Base-by-base conservation (phyloP, 2,888 invertebrate species). In the Gnatocerus cornutus region DNA sequence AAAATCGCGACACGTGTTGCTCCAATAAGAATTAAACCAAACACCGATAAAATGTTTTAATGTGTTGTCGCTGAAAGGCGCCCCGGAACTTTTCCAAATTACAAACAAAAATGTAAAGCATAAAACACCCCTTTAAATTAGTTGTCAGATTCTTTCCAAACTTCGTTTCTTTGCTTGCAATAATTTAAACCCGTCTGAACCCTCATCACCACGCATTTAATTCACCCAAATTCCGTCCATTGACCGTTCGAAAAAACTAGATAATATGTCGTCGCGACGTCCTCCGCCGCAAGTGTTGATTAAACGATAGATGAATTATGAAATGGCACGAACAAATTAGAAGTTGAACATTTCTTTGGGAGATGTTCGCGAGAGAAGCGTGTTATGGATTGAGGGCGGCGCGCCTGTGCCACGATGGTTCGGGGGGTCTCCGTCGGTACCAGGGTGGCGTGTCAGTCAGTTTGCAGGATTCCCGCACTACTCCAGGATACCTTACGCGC, bases 371-470 rank as follows among this genome's bases (percentile, higher is more conserved):
- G 67, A 65, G 48, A 50, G 39, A 21, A 48, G 58, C 58, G 63
- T 66, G 68, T 58, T 78, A 77, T 79, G 65, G 77, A 78, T 78
- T 73, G 77, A 68, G 65, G 61, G 41, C 41, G 76, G 66, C 76
- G 78, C 78, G 78, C 78, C 73, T 77, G 78, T 76, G 76, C 76
- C 71, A 71, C 43, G 45, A 14, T 46, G 66, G 73, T 77, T 79
- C 74, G 68, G 69, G 77, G n/a, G 77, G 76, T 75, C 76, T 75
- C 76, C 78, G 76, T 74, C 73, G 67, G 52, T 70, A 45, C 61
- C 73, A 77, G 78, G 78, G 77, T 79, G 78, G 78, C 78, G 78
- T 79, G 70, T 65, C 68, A 70, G 73, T 79, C 78, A 79, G 78
- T 79, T 74, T 76, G 77, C 77, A 78, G 76, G 73, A 76, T 66